Evolutionary conservation across 1,140 invertebrate species (phyloP).

Genomic region (Lordiphosa clarofinis): DNA sequence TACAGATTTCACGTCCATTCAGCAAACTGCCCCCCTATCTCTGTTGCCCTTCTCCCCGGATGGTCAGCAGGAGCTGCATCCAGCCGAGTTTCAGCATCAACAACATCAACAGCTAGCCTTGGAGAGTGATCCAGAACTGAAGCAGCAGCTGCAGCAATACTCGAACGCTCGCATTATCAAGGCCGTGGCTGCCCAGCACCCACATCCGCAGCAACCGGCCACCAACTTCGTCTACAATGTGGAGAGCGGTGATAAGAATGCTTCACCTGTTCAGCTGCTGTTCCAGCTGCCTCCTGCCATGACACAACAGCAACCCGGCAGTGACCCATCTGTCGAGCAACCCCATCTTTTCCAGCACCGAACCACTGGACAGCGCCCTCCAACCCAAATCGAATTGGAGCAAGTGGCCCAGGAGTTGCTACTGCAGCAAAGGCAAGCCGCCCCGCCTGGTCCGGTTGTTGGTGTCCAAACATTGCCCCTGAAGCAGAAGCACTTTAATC

Average conservation of each 20-base stretch:
- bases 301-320: slow-evolving; percentile 52
- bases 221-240: slow-evolving; percentile 78
- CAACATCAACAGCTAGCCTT: slow-evolving; percentile 52
- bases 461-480: slow-evolving; percentile 70
- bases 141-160: slow-evolving; percentile 79
- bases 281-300: slow-evolving; percentile 70
- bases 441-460: slow-evolving; percentile 51
- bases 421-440: slow-evolving; percentile 67
- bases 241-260: slow-evolving; percentile 67
- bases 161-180: slow-evolving; percentile 70
- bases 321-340: slow-evolving; percentile 41
- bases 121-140: slow-evolving; percentile 61
- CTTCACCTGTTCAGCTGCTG: slow-evolving; percentile 72
- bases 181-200: slow-evolving; percentile 79
- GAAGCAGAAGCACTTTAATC: slow-evolving; percentile 65
- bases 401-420: slow-evolving; percentile 68
- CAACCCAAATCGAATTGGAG: slow-evolving; percentile 76
- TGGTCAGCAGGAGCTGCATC: slow-evolving; percentile 80
- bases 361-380: slow-evolving; percentile 67
- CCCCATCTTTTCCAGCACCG: slow-evolving; percentile 77
- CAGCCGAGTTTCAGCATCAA: slow-evolving; percentile 74
- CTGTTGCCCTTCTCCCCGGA: slow-evolving; percentile 63
- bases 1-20: slow-evolving; percentile 18
- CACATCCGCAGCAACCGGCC: slow-evolving; percentile 59
- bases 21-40: slow-evolving; percentile 57